Conservation (phyloP, 2,888 invertebrate species). For the Cyclophora punctaria region DNA sequence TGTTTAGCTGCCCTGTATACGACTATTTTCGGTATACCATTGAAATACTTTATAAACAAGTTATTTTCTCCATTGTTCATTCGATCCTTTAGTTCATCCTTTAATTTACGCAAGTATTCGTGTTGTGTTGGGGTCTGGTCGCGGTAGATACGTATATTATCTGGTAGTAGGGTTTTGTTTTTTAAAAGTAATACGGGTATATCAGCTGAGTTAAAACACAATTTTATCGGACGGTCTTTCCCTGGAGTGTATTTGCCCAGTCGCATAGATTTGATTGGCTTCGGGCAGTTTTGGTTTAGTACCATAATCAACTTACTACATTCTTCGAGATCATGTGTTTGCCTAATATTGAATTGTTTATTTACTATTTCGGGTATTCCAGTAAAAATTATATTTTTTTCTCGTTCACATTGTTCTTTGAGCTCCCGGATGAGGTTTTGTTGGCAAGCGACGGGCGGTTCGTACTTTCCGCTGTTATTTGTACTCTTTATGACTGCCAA, state of each 20-base stretch:
- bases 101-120: constrained; percentile 7
- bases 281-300: constrained; percentile 12
- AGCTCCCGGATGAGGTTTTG: constrained; percentile 20
- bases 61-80: constrained; percentile 16
- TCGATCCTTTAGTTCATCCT: constrained; percentile 11
- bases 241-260: constrained; percentile 17
- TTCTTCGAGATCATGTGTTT: constrained; percentile 10
- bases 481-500: constrained; percentile 5
- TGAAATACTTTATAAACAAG: constrained; percentile 20
- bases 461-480: neutral
- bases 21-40: constrained; percentile 17
- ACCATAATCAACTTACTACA: constrained; percentile 4
- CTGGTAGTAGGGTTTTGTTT: constrained; percentile 10
- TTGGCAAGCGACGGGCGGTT: constrained; percentile 4
- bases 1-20: constrained; percentile 1
- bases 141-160: constrained; percentile 12
- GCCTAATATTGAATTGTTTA: constrained; percentile 7
- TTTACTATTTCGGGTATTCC: constrained; percentile 15
- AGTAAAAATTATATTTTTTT: constrained; percentile 19
- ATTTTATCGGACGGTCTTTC: constrained; percentile 16
- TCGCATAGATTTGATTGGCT: constrained; percentile 14
- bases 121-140: constrained; percentile 20
- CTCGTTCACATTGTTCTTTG: neutral
- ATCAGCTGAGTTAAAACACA: constrained; percentile 8
- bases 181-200: constrained; percentile 10